A percentile compares a stretch with the other conserved stretches of the same genome.
Conservation (phyloP, 2,888 invertebrate species). For the Aphodius sticticus region DNA sequence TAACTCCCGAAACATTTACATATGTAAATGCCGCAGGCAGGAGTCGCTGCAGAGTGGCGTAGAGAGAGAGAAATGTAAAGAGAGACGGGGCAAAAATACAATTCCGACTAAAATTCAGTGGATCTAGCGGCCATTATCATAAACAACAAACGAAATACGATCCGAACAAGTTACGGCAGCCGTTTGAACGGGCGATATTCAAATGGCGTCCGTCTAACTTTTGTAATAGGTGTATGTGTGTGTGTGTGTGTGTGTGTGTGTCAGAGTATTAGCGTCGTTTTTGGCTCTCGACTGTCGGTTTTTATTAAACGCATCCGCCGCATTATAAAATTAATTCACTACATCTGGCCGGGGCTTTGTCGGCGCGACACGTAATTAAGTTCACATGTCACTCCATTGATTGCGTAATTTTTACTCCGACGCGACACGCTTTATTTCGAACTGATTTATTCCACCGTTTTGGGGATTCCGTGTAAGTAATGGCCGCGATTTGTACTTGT, state of each 20-base stretch:
- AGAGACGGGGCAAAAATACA: not conserved
- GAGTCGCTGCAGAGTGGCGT: not conserved
- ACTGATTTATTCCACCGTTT: not conserved
- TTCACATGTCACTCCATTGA: constrained; percentile 25
- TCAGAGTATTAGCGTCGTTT: not conserved
- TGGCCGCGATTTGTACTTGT: not conserved
- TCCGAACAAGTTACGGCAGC: constrained; percentile 4
- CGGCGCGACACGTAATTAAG: constrained; percentile 17
- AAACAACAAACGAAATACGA: not conserved
- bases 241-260: constrained; percentile 4
- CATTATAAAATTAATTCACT: constrained; percentile 23
- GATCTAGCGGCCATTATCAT: not conserved
- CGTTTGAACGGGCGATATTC: not conserved
- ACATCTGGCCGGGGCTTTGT: constrained; percentile 24
- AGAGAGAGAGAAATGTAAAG: not conserved
- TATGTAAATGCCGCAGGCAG: constrained; percentile 20
- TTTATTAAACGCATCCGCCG: constrained; percentile 17
- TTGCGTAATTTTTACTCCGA: constrained; percentile 21
- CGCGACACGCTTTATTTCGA: not conserved
- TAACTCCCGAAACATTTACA: constrained; percentile 21
- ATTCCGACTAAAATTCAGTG: constrained; percentile 4
- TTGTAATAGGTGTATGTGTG: not conserved
- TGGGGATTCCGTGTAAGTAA: constrained; percentile 4
- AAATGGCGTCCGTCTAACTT: not conserved
- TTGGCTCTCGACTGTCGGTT: constrained; percentile 9